Conservation (phyloP, 2,113 vertebrate genomes). For the Cygnus atratus region DNA sequence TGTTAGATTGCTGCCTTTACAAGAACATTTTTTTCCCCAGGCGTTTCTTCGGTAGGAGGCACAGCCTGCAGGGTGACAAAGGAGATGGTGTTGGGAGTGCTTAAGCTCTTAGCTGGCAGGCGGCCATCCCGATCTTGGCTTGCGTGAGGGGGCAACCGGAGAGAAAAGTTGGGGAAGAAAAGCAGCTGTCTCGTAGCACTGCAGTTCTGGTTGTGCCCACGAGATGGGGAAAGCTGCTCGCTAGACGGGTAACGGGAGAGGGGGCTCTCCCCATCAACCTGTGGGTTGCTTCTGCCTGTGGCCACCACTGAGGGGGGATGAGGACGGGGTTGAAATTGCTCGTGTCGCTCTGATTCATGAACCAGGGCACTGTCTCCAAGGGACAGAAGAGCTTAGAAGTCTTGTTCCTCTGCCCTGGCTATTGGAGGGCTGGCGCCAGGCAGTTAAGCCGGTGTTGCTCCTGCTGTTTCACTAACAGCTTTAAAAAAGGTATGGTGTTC, state of each 20-base stretch:
- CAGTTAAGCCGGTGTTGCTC: neutral
- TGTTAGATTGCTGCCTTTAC: slow-evolving; percentile 17
- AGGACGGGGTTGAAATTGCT: neutral
- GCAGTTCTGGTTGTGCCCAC: slow-evolving; percentile 53
- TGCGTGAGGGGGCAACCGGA: neutral
- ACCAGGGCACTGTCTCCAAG: neutral
- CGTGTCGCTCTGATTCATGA: neutral
- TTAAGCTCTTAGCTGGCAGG: slow-evolving; percentile 51
- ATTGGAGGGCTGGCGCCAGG: neutral
- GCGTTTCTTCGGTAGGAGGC: slow-evolving; percentile 40
- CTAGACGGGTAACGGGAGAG: neutral
- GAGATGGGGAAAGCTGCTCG: slow-evolving; percentile 39
- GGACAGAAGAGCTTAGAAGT: neutral
- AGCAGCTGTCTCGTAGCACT: neutral
- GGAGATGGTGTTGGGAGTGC: slow-evolving; percentile 33
- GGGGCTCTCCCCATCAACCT: neutral
- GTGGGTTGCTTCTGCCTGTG: neutral
- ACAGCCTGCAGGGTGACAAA: slow-evolving; percentile 51
- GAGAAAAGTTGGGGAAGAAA: slow-evolving; percentile 35
- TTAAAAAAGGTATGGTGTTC: neutral
- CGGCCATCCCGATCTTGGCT: slow-evolving; percentile 39
- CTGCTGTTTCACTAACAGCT: neutral
- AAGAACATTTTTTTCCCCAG: neutral
- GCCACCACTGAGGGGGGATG: neutral
- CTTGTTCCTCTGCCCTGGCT: neutral